These are phyloP conservation scores for Pipistrellus pipistrellus DNA, from an alignment of 2,797 vertebrate species.

Conservation along the genomic window DNA sequence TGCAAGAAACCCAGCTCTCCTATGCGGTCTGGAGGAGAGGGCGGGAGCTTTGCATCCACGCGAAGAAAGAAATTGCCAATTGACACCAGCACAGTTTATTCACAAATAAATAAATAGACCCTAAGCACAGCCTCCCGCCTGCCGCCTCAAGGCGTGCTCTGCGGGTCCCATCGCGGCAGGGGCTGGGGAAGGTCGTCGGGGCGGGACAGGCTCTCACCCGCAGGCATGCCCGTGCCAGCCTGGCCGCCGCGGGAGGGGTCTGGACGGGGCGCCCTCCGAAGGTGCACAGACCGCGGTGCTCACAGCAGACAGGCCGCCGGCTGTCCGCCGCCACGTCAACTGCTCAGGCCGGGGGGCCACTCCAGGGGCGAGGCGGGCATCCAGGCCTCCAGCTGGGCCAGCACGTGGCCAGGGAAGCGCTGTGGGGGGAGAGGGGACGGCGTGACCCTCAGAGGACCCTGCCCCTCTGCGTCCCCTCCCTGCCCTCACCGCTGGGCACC, in stretches of 20 bases:
- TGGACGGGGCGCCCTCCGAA: not conserved
- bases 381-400: conserved; percentile 80
- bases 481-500: conserved; percentile 86
- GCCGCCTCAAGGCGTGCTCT: not conserved
- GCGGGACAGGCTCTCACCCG: not conserved
- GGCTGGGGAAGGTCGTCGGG: not conserved
- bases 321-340: not conserved
- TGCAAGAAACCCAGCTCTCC: not conserved
- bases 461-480: conserved; percentile 89
- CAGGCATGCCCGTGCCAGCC: not conserved
- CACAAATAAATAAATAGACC: conserved; percentile 78
- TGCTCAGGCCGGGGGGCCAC: conserved; percentile 67
- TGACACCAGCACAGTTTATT: conserved; percentile 70
- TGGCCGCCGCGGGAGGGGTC: not conserved
- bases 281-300: not conserved
- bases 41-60: not conserved
- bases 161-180: not conserved
- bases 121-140: not conserved
- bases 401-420: conserved; percentile 80
- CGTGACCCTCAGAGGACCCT: conserved; percentile 87
- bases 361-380: conserved; percentile 62
- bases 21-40: not conserved
- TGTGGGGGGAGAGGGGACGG: not conserved
- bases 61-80: not conserved
- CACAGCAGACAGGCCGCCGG: not conserved